These are phyloP conservation scores for Microctenopoma steveboyesi DNA, from an alignment of 2,797 vertebrate species.

Conservation along the genomic window DNA sequence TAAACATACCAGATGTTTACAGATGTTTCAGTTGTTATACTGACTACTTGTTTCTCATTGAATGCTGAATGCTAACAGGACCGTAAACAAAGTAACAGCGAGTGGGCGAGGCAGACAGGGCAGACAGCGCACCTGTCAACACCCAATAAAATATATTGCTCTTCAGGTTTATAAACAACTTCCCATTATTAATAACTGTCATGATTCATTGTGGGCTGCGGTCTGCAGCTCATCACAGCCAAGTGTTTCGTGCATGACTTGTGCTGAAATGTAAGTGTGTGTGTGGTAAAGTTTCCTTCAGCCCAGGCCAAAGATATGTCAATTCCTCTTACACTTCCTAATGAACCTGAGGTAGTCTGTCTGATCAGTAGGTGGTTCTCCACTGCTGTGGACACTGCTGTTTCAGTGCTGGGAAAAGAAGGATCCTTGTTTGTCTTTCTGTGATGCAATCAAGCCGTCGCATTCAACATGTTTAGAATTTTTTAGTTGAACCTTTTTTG, in stretches of 20 bases:
- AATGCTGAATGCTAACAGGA: background rate
- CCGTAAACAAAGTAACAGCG: constrained; percentile 14
- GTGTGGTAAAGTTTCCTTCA: constrained; percentile 51
- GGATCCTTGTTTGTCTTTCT: background rate
- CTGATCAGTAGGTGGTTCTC: constrained; percentile 16
- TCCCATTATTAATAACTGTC: constrained; percentile 47
- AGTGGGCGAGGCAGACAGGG: constrained; percentile 26
- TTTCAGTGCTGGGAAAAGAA: background rate
- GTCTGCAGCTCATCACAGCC: constrained; percentile 45
- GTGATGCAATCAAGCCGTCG: too few species aligned
- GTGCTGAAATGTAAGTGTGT: constrained; percentile 40
- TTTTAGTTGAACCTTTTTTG: too few species aligned
- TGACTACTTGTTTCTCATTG: background rate
- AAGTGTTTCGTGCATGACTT: constrained; percentile 43
- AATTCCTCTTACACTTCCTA: constrained; percentile 70
- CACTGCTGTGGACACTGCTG: constrained; percentile 14
- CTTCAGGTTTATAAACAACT: constrained; percentile 49
- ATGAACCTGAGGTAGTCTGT: constrained; percentile 56
- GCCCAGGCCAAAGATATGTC: constrained; percentile 68
- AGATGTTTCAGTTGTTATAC: background rate
- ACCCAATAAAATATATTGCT: constrained; percentile 39
- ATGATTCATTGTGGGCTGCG: constrained; percentile 61
- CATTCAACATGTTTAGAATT: too few species aligned
- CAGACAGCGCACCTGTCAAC: constrained; percentile 38
- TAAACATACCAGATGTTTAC: constrained; percentile 19